Base-by-base conservation (phyloP, 2,797 vertebrate species). In the Sus cebifrons region DNA sequence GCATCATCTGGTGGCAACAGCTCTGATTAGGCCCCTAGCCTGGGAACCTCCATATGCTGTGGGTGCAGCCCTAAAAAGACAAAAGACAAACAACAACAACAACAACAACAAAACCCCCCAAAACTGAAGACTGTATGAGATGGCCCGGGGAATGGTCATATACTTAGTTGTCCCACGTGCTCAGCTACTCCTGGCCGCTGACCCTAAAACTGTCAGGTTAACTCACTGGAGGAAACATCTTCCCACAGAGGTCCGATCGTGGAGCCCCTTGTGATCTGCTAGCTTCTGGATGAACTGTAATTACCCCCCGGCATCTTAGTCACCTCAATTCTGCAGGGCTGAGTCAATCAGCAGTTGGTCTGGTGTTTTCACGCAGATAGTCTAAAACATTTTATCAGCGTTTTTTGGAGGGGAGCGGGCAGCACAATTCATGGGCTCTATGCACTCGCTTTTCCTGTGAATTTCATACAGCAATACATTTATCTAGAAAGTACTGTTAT, bases 401-500 rank as follows among this genome's bases (percentile, higher is more conserved):
- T 65, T 87, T 87, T 70, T 32, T 17, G 14, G 3, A 11, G 6
- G 21, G 23, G 21, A 67, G 20, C 6, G 8, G 32, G 16, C 32
- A 68, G 67, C 68, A 74, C 21, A 64, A 65, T 54, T 87, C 11
- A 16, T 20, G 71, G 56, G 7, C 9, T 92, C 36, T 20, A 8
- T 7, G 95, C 20, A 83, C 23, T 89, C 11, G 56, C 18, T 68
- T 86, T 89, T 62, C 67, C 78, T 82, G 62, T 60, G 81, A 78
- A 96, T 79, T 79, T 90, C 10, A 70, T 5, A 1, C 44, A 58
- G 44, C 56, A 36, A 73, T 56, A 64, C 68, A 73, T 87, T 52
- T 95, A 52, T 70, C 52, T 52, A 89, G n/a, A 94, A 96, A 95
- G 67, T 40, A 73, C 10, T 79, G 56, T 62, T 74, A 73, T 74